Evolutionary conservation across 1,140 invertebrate species (phyloP).

Genomic region (Acyrthosiphon pisum): DNA sequence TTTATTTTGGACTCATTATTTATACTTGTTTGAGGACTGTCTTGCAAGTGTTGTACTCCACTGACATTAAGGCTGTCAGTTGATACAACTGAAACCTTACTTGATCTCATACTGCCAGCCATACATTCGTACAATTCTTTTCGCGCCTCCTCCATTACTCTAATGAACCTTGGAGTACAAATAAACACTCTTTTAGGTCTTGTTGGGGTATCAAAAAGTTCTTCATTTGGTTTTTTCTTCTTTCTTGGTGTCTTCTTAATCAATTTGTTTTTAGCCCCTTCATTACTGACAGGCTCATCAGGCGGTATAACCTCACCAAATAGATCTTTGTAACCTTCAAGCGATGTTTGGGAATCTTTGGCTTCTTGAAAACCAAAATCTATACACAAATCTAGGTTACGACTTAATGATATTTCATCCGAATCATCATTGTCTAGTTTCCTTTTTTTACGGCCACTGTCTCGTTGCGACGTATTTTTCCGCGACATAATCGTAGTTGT

Average conservation of each 20-base stretch:
- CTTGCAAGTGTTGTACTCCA: neutral
- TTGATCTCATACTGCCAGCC: neutral
- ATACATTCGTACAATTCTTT: conserved; percentile 40
- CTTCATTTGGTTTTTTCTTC: neutral
- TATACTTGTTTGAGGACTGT: neutral
- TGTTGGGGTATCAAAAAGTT: neutral
- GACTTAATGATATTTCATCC: neutral
- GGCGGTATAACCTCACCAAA: conserved; percentile 29
- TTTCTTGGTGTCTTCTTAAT: neutral
- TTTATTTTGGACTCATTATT: neutral
- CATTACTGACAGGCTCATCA: neutral
- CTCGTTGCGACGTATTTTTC: neutral
- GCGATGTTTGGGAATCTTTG: neutral
- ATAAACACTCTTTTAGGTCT: neutral
- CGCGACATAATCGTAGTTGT: neutral
- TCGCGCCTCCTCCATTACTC: neutral
- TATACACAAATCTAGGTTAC: neutral
- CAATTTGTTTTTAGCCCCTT: neutral
- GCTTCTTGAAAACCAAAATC: neutral
- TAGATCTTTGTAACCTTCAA: neutral
- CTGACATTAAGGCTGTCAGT: conserved; percentile 11
- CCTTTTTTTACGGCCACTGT: conserved; percentile 10
- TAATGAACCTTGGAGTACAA: neutral
- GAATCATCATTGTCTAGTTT: conserved; percentile 1
- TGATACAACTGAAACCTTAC: neutral